Evolutionary conservation across 2,888 invertebrate genomes (phyloP).

Genomic region (Dicyrtomina minuta): DNA sequence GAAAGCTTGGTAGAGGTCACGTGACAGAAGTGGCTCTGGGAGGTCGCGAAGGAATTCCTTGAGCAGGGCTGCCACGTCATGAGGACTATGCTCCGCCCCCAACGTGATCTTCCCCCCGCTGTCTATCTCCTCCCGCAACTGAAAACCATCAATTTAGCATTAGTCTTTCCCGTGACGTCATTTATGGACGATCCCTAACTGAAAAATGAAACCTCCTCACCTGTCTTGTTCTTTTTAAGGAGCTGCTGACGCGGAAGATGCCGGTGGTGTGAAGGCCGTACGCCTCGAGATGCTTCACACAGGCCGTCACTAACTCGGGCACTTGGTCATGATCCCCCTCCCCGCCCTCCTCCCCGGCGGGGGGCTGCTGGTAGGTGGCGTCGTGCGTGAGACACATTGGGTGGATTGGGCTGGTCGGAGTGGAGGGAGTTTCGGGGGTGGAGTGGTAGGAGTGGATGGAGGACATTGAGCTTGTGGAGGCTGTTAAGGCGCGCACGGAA

Average conservation of each 20-base stretch:
- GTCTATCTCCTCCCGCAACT: constrained; percentile 90
- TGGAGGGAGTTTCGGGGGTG: constrained; percentile 15
- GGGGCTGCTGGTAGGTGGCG: too few species aligned
- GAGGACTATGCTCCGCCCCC: constrained; percentile 80
- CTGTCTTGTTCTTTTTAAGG: constrained; percentile 88
- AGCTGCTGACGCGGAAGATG: constrained; percentile 87
- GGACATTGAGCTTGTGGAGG: constrained; percentile 1
- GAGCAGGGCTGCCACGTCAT: constrained; percentile 88
- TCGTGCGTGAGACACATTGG: too few species aligned
- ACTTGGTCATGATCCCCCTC: constrained; percentile 57
- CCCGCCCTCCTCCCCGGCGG: too few species aligned
- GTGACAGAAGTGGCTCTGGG: constrained; percentile 86
- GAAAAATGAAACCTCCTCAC: too few species aligned
- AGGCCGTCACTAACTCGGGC: constrained; percentile 75
- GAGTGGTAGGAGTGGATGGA: constrained; percentile 13
- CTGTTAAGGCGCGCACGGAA: too few species aligned
- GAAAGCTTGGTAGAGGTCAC: constrained; percentile 85
- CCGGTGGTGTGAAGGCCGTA: constrained; percentile 83
- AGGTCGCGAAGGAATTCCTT: constrained; percentile 92
- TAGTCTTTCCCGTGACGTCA: too few species aligned
- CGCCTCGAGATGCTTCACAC: constrained; percentile 77
- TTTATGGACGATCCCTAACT: too few species aligned
- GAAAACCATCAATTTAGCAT: constrained; percentile 54
- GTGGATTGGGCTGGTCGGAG: constrained; percentile 9
- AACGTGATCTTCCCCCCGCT: constrained; percentile 69